Evolutionary conservation across 2,888 invertebrate genomes (phyloP), one percentile per base, ranked within the genome.

Genomic region (Spodoptera exigua): DNA sequence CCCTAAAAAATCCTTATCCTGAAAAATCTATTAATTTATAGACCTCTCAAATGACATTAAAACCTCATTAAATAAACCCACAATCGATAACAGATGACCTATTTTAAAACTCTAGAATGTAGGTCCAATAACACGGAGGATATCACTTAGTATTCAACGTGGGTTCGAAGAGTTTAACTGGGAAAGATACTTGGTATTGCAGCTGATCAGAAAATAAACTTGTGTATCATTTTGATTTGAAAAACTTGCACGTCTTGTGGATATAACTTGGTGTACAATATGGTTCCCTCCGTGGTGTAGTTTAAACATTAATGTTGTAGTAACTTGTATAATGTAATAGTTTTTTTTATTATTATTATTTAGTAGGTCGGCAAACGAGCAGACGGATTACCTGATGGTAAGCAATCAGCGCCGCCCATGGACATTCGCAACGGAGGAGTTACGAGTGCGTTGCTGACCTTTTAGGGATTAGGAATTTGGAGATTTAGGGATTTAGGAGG

Each of bases 171-270:
- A 70, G 39, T 58, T 27, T 64, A 51, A 70, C 58, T 48, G 43
- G 21, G 39, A 35, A 37, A 49, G 47, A 64, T 44, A 63, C 36
- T 45, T 53, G 53, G 45, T 39, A 32, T 45, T 41, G 34, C 64
- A 64, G 51, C 59, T 55, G 68, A 65, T 65, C 46, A 16, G 59
- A 70, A 55, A 54, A 46, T 52, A 47, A 55, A 70, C 66, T 43
- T 47, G 43, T 55, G 16, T 35, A 54, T 68, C 55, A 59, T 59
- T 71, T 54, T 34, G 51, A 44, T 68, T 68, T 47, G 52, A 59
- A 71, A 65, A 71, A 37, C 58, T 12, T 11, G 43, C 71, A 68
- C 68, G 68, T 68, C 21, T 39, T 48, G 40, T 44, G 40, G 37
- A 21, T 34, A 35, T 41, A 13, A n/a, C 4, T 58, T 32, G 36